A percentile compares a stretch with the other conserved stretches of the same genome.
Evolutionary conservation across 2,888 invertebrate genomes (phyloP).

Genomic region (Apodemia duryi): DNA sequence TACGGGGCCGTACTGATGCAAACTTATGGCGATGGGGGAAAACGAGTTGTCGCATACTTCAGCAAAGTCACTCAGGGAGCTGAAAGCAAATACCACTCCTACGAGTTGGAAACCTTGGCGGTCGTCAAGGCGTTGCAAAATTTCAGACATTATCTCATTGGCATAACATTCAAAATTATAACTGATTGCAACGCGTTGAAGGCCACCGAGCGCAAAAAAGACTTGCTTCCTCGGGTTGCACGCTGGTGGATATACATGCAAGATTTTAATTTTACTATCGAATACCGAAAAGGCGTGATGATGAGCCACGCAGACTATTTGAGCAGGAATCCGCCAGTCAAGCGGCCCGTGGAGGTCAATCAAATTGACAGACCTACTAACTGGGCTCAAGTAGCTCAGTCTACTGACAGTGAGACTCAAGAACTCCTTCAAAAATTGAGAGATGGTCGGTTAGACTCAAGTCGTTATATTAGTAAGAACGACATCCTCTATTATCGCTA

Average conservation of each 20-base stretch:
- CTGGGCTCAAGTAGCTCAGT: conserved; percentile 31
- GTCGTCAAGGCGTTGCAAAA: conserved; percentile 29
- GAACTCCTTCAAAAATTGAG: conserved; percentile 11
- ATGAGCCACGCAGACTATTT: conserved; percentile 38
- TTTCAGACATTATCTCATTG: conserved; percentile 30
- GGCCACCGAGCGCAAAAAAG: conserved; percentile 30
- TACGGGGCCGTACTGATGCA: conserved; percentile 21
- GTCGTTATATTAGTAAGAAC: too few relatives aligned
- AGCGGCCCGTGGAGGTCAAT: neutral
- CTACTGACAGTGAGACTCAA: conserved; percentile 25
- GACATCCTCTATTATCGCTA: too few relatives aligned
- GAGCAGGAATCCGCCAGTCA: conserved; percentile 31
- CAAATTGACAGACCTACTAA: conserved; percentile 24
- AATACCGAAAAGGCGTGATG: conserved; percentile 27
- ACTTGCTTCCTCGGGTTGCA: conserved; percentile 37
- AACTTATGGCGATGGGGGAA: conserved; percentile 4
- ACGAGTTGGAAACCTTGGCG: conserved; percentile 26
- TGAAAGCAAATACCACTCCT: too few relatives aligned
- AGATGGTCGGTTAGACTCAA: neutral
- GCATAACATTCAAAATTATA: conserved; percentile 25
- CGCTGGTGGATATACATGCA: conserved; percentile 34
- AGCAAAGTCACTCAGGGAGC: conserved; percentile 28
- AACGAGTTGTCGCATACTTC: conserved; percentile 25
- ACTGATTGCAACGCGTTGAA: conserved; percentile 37
- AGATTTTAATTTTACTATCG: conserved; percentile 30